Conservation (phyloP, 2,888 invertebrate species). For the Dermolepida albohirtum region DNA sequence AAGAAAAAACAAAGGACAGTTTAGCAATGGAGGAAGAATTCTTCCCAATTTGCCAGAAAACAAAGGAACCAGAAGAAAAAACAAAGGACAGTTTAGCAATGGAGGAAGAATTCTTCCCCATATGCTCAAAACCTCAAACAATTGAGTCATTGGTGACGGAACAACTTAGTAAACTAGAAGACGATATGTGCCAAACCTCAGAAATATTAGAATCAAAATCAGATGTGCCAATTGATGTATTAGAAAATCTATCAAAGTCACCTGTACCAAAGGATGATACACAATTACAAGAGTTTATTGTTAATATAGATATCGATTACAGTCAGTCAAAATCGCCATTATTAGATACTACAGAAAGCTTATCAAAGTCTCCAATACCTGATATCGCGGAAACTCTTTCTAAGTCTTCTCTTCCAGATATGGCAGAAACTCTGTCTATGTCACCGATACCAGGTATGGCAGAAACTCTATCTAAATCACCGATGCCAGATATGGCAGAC, state of each 20-base stretch:
- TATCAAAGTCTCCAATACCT: not conserved
- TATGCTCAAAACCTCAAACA: conserved; percentile 6
- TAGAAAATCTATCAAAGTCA: conserved; percentile 14
- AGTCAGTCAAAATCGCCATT: conserved; percentile 6
- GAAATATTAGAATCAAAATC: no score
- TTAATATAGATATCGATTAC: not conserved
- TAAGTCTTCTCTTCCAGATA: not conserved
- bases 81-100: not conserved
- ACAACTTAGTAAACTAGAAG: not conserved
- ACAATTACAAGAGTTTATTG: not conserved
- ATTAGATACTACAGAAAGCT: not conserved
- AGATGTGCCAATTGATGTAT: conserved; percentile 17
- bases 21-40: conserved; percentile 5
- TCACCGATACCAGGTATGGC: conserved; percentile 6
- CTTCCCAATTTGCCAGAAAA: conserved; percentile 16
- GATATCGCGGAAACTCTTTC: not conserved
- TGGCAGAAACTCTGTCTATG: conserved; percentile 12
- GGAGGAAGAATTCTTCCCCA: conserved; percentile 16
- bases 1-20: not conserved
- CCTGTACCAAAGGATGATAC: conserved; percentile 18
- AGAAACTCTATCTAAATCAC: no score
- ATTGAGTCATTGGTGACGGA: not conserved
- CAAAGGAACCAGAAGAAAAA: not conserved
- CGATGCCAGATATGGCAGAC: not conserved
- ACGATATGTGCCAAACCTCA: no score